Conservation (phyloP, 2,113 vertebrate species). For the Tenrec ecaudatus region DNA sequence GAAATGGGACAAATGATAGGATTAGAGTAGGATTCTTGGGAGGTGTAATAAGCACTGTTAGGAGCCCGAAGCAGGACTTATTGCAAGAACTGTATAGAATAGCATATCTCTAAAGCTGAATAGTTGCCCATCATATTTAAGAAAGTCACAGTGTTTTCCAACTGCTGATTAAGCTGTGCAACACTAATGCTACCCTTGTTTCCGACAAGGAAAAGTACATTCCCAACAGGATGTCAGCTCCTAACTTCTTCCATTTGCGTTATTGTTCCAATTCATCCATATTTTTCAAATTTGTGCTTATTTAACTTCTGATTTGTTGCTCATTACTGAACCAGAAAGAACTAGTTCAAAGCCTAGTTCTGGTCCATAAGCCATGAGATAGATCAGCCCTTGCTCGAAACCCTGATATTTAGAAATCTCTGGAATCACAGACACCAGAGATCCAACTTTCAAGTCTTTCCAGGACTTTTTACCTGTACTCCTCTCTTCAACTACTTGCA, state of each 20-base stretch:
- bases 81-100: background rate
- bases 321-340: background rate
- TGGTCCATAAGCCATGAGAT: background rate
- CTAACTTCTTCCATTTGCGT: background rate
- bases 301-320: background rate
- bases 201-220: background rate
- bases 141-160: background rate
- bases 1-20: background rate
- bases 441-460: slow-evolving; percentile 61
- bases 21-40: background rate
- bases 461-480: slow-evolving; percentile 29
- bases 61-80: too few species aligned
- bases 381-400: background rate
- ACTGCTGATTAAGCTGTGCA: background rate
- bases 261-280: background rate
- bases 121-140: background rate
- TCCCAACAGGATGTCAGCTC: background rate
- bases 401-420: slow-evolving; percentile 33
- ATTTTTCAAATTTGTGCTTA: background rate
- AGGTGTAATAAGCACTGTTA: background rate
- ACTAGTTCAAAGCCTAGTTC: too few species aligned
- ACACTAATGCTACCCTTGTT: background rate
- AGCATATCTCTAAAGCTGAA: background rate
- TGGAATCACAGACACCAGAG: slow-evolving; percentile 53
- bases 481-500: slow-evolving; percentile 24